phyloP scores from a whole-genome alignment of 2,888 invertebrate genomes.

The Zaprionus bogoriensis region DNA sequence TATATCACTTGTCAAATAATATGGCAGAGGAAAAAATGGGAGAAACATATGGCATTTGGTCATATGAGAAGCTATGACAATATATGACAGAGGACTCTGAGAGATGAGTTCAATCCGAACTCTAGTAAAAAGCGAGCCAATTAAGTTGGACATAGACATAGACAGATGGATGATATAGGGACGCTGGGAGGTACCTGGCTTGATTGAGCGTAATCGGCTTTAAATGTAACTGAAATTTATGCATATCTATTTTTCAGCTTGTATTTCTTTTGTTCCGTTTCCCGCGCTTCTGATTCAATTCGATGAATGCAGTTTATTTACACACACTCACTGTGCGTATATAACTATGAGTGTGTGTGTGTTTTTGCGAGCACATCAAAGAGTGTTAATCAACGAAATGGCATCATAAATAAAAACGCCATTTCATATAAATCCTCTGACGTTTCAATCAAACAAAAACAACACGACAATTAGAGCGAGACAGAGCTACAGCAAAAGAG shows the following conservation, averaged over 20 bases:
- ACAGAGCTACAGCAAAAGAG: background rate
- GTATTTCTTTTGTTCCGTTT: background rate
- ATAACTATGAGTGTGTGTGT: background rate
- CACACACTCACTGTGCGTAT: slow-evolving; percentile 4
- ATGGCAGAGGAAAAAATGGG: too few relatives aligned
- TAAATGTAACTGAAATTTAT: slow-evolving; percentile 16
- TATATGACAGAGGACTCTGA: too few relatives aligned
- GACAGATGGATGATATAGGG: too few relatives aligned
- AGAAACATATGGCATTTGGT: too few relatives aligned
- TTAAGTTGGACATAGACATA: background rate
- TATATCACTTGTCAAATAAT: too few relatives aligned
- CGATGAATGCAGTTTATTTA: slow-evolving; percentile 35
- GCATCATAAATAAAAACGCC: slow-evolving; percentile 76
- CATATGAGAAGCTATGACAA: too few relatives aligned
- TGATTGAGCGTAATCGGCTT: slow-evolving; percentile 13
- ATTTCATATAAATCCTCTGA: slow-evolving; percentile 72
- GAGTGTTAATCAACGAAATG: slow-evolving; percentile 76
- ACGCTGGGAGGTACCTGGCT: too few relatives aligned
- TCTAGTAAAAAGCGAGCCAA: too few relatives aligned
- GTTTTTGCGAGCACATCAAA: slow-evolving; percentile 45
- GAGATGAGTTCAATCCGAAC: too few relatives aligned
- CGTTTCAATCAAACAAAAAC: slow-evolving; percentile 73
- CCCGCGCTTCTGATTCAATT: slow-evolving; percentile 5
- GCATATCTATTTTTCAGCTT: background rate
- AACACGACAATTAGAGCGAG: slow-evolving; percentile 31